Base-by-base conservation (phyloP, 2,797 vertebrate genomes). In the Gallinago stenura region DNA sequence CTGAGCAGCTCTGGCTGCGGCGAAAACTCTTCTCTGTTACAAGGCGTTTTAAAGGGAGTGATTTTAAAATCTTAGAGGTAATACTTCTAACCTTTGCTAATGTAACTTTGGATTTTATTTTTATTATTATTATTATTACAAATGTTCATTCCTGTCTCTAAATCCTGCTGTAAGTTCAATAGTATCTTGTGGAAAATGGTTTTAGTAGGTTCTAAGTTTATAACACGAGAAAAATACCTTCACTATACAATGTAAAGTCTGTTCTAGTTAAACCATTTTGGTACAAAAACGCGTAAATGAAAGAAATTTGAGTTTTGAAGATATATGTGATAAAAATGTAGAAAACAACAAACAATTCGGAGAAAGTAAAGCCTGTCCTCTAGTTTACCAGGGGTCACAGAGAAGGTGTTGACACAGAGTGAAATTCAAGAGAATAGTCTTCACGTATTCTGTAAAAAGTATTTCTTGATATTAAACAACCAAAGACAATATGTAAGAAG, bases 381-480 rank as follows among this genome's bases (percentile, higher is more conserved):
- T 96, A 30, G 22, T 82, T 95, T 70, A 31, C 31, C 15, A 51
- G 18, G 72, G 88, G 66, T 73, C 39, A 20, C 68, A 58, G 91
- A 57, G 90, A 82, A 84, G 73, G 48, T 87, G 12, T 4, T 83
- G 90, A 69, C 53, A 9, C 28, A 83, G 76, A 94, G 54, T 79
- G 73, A 82, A 51, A 80, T 69, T 87, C 46, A 87, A 87, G 73
- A 58, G 77, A 90, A 41, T 80, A 96, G 88, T 90, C 90, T 92
- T 83, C 83, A 84, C 88, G 19, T 90, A 90, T 58, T 93, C 88
- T 97, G 95, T 96, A 97, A 81, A 91, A 95, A 96, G 62, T 93
- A 90, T 95, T 96, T 96, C 92, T 95, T 97, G 92, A 89, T 93
- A 97, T 97, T 96, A 96, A 97, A 96, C 86, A 93, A 96, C 96